Evolutionary conservation across 2,888 invertebrate genomes (phyloP), one percentile per base, ranked within the genome.

Genomic region (Pseudococcus viburni): DNA sequence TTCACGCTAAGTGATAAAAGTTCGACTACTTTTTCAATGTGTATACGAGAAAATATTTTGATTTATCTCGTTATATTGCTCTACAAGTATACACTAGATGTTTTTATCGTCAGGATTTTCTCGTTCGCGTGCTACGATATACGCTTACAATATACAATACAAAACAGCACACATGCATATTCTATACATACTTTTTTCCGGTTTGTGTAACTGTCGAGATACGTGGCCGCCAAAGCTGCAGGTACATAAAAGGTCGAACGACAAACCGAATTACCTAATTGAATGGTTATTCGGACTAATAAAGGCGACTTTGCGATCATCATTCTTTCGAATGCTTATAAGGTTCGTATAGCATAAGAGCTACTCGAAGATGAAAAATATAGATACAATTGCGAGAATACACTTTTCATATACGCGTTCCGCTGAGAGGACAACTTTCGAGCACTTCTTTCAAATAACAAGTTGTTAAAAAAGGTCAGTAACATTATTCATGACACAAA

Each of bases 1-100:
- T 80, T 26, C 80, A 80, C 80, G 80, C 39, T 80, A 80, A 80
- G 80, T 80, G 80, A 80, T 80, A 80, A 80, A 80, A 80, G 80
- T 80, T 80, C 42, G 80, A 80, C 42, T 77, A 9, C 39, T 77
- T 77, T 19, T 55, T 12, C 5, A 15, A 55, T 55, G 64, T 39
- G 39, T 9, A 26, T n/a, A 33, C 26, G 26, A 33, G 26, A n/a
- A 42, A n/a, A n/a, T 80, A 80, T 80, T 80, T 80, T 80, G 80
- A 80, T 80, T 80, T 80, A 80, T 80, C 42, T 42, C 33, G 80
- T 80, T 80, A 42, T 7, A 33, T 3, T 33, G 26, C 26, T 19
- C 59, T 59, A 19, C 19, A 59, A 19, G 59, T 59, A 19, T 59
- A 80, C 1, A 3, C 26, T 33, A 3, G 1, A 33, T 3, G 26